Evolutionary conservation across 1,140 invertebrate species (phyloP).

Genomic region (Pseudoatta argentina): DNA sequence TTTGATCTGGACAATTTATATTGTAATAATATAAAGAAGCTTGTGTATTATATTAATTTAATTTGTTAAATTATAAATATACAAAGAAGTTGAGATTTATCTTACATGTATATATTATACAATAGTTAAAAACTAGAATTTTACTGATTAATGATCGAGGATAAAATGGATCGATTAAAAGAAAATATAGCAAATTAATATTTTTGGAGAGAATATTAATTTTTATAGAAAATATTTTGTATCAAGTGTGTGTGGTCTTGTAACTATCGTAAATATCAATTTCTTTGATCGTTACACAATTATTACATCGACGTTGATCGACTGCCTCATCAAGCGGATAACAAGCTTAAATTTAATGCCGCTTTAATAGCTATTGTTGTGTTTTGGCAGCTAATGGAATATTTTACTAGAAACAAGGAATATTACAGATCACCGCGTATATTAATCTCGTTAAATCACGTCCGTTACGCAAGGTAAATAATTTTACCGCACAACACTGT

Average conservation of each 20-base stretch:
- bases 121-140: not conserved
- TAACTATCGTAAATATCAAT: not conserved
- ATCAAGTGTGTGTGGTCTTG: not conserved
- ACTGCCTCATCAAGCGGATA: constrained; percentile 26
- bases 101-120: not conserved
- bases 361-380: constrained; percentile 55
- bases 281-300: constrained; percentile 36
- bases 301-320: constrained; percentile 41
- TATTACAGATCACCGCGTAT: constrained; percentile 59
- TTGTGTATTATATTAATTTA: not conserved
- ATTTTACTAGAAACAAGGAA: constrained; percentile 54
- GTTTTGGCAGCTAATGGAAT: constrained; percentile 56
- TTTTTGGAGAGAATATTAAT: not conserved
- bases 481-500: constrained; percentile 38
- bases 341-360: constrained; percentile 56
- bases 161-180: not conserved
- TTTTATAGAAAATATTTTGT: not conserved
- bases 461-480: constrained; percentile 52
- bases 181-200: not conserved
- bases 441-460: constrained; percentile 59
- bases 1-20: not conserved
- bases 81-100: not conserved
- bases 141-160: not conserved
- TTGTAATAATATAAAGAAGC: not conserved
- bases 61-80: not conserved